Base-by-base conservation (phyloP, 1,140 invertebrate genomes). In the Drosophila mojavensis region DNA sequence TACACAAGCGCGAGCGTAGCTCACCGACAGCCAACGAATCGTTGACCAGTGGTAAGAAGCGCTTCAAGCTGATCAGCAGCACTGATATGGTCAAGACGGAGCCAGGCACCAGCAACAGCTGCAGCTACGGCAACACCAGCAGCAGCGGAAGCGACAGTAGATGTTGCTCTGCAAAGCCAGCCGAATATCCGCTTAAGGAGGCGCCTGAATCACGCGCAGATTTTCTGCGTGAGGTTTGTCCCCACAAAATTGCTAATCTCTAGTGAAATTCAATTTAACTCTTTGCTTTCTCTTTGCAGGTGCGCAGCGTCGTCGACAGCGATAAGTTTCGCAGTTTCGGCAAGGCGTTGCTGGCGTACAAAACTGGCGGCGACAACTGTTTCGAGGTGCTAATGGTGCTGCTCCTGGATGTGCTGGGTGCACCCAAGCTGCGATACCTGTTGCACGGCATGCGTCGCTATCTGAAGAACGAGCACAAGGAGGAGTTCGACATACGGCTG, bases 381-480 rank as follows among this genome's bases (percentile, higher is more conserved):
- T 94, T 94, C 73, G 78, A 92, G 3, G 77, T 92, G 28, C 92
- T 96, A 61, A 83, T 94, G 47, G 72, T 84, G 58, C 88, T 91
- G 30, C 88, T 96, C 36, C 79, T 81, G 61, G 81, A 95, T 48
- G 93, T 95, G 75, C 84, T 93, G 9, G 59, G 60, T 24, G 92
- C 93, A 66, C 93, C 90, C 47, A 92, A 93, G 68, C 69, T 94
- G 50, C 93, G 93, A 68, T 94, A 95, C 91, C 93, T 96, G 64
- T 93, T 96, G 47, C 92, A 92, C 78, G 95, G 94, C 70, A 94
- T 95, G 93, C 93, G 93, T 39, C 93, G 93, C 43, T 95, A 94
- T 91, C 72, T 95, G 7, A 94, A 94, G 81, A 92, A 93, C 39
- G 91, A 93, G 59, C 94, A 95, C 81, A 94, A 94, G 91, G 50